Evolutionary conservation across 2,797 vertebrate genomes (phyloP), one percentile per base, ranked within the genome.

Genomic region (Catostomus latipinnis): DNA sequence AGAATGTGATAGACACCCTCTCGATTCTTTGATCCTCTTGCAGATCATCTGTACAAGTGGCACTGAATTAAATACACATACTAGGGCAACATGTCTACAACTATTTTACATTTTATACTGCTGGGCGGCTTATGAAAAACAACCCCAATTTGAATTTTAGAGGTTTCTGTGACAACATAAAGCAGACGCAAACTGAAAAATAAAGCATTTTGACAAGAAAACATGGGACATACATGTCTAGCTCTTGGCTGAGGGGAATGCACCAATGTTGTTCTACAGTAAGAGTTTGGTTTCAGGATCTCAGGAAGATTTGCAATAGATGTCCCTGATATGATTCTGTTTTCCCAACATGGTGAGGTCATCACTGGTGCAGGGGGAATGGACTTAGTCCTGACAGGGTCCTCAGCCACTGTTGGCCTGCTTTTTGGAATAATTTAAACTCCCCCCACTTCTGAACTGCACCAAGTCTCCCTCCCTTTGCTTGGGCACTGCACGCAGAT

Each of bases 401-500:
- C 81, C 80, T 81, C 46, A 54, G 90, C 92, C 92, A 92, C 86
- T 13, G 81, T 89, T 92, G 84, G 71, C 76, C 70, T 70, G 83
- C 67, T 85, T 80, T 81, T 84, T 87, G 83, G 81, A 87, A 93
- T 92, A 94, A 89, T 92, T 84, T 90, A 91, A 91, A 92, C 92
- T 87, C 86, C 53, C 76, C 75, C 71, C 50, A 52, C 60, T 16
- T 75, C 60, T 69, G 61, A 68, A 69, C 62, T 46, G 49, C 57
- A 62, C 88, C 53, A 61, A 5, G 49, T 13, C 53, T 71, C 81
- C 90, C 89, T 91, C 88, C 90, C 82, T 68, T 92, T 90, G 92
- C 92, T 92, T 90, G 94, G 93, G 95, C 94, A 94, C 94, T 92
- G 93, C 91, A 88, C 91, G 89, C 91, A 95, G 94, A 95, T 95